A percentile compares a stretch with the other conserved stretches of the same genome.
These are phyloP conservation scores for Burhinus bistriatus DNA, from an alignment of 2,113 vertebrate species.

Conservation along the genomic window DNA sequence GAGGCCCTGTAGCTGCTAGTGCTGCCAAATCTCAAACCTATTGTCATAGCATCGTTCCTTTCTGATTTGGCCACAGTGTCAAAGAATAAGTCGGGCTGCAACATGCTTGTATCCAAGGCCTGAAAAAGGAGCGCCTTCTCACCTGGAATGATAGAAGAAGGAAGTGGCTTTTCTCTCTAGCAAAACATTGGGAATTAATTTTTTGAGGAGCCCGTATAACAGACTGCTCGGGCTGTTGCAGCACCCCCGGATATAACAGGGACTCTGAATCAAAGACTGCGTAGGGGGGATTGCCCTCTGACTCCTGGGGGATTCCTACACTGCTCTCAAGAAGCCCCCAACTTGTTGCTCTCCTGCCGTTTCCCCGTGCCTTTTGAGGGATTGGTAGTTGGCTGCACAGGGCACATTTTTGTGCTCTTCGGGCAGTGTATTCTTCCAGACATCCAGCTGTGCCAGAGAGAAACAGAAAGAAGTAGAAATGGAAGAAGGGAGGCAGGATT, in stretches of 20 bases:
- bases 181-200: background rate
- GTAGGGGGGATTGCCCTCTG: background rate
- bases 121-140: background rate
- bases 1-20: background rate
- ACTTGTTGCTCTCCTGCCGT: background rate
- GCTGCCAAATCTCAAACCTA: background rate
- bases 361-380: background rate
- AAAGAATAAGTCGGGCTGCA: background rate
- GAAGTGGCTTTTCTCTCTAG: background rate
- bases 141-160: background rate
- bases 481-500: background rate
- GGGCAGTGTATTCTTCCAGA: background rate
- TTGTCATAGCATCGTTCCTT: background rate
- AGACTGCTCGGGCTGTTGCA: background rate
- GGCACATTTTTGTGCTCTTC: background rate
- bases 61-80: rapidly evolving
- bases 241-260: background rate
- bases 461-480: background rate
- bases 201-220: background rate
- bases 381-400: background rate
- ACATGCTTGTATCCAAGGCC: background rate
- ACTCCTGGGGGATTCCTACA: background rate
- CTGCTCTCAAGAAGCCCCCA: background rate
- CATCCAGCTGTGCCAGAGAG: background rate
- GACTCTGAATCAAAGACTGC: background rate